Base-by-base conservation (phyloP, 2,797 vertebrate species). In the Sebastes iracundus region DNA sequence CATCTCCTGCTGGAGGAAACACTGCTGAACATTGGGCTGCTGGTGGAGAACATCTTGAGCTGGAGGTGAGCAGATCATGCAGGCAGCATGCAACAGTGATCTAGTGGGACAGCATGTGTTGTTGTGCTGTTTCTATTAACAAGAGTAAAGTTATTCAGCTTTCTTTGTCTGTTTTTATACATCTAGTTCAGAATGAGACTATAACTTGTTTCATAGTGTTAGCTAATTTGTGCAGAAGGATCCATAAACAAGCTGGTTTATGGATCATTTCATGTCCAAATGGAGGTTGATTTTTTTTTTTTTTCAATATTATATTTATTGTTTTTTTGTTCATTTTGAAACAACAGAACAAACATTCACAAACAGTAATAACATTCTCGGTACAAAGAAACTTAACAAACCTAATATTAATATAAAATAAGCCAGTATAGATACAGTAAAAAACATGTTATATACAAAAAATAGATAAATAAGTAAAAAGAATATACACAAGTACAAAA, bases 1-100 rank as follows among this genome's bases (percentile, higher is more conserved):
- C 52, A 14, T 22, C 63, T 4, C 35, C 14, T 63, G 32, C 6
- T 75, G 76, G 23, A 33, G 78, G 76, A 79, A 67, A 63, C 23
- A 23, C 49, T 12, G 62, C 22, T 42, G 62, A 5, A 11, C 65
- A 38, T 35, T 35, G 64, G 27, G 23, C 58, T 66, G 77, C 22
- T 18, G 3, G 65, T 30, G 35, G 35, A 4, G 53, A 89, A 76
- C 76, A 73, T 73, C 77, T 49, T 14, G 84, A 35, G 38, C 32
- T 55, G 32, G 32, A 90, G 89, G 93, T 93, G 89, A 93, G 91
- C 46, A 9, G 20, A 75, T n/a, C 58, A 64, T 30, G 66, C 72
- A 53, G 60, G 38, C 38, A 42, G 14, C 72, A 46, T 16, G 56
- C n/a, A 72, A 68, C 82, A 70, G 79, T 35, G 83, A 78, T 70